These are phyloP conservation scores for Bembecia ichneumoniformis DNA, from an alignment of 2,888 invertebrate species.

Conservation along the genomic window DNA sequence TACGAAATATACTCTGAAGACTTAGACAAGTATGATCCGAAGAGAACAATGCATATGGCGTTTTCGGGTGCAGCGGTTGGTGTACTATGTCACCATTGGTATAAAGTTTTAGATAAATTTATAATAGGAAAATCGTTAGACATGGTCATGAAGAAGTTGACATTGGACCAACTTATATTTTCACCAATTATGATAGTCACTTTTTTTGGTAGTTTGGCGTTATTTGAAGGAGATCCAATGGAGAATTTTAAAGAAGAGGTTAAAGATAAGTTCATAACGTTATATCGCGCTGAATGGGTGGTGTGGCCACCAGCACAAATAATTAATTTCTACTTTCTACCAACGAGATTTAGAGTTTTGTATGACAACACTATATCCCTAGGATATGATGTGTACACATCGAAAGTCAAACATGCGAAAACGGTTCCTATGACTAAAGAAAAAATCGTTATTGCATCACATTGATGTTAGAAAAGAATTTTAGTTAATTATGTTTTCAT, in stretches of 20 bases:
- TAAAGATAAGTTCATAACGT: slow-evolving; percentile 79
- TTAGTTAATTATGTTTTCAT: slow-evolving; percentile 5
- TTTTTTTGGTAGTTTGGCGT: slow-evolving; percentile 85
- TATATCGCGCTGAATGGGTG: slow-evolving; percentile 92
- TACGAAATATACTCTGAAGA: slow-evolving; percentile 80
- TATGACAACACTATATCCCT: slow-evolving; percentile 92
- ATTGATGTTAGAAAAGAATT: slow-evolving; percentile 2
- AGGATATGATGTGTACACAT: slow-evolving; percentile 90
- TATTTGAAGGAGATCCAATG: slow-evolving; percentile 78
- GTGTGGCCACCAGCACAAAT: slow-evolving; percentile 96
- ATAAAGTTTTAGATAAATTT: slow-evolving; percentile 81
- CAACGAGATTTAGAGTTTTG: slow-evolving; percentile 86
- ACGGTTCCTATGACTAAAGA: neutral
- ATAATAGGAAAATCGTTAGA: slow-evolving; percentile 80
- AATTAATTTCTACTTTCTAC: slow-evolving; percentile 91
- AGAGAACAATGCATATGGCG: slow-evolving; percentile 83
- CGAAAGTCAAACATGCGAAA: slow-evolving; percentile 80
- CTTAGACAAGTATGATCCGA: slow-evolving; percentile 71
- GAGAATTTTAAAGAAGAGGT: slow-evolving; percentile 79
- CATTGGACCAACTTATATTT: slow-evolving; percentile 88
- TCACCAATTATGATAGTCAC: slow-evolving; percentile 86
- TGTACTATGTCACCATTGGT: slow-evolving; percentile 90
- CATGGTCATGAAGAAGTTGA: slow-evolving; percentile 83
- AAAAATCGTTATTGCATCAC: neutral
- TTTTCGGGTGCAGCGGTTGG: slow-evolving; percentile 86